Base-by-base conservation (phyloP, 1,140 invertebrate species). In the Meteorus sp. region DNA sequence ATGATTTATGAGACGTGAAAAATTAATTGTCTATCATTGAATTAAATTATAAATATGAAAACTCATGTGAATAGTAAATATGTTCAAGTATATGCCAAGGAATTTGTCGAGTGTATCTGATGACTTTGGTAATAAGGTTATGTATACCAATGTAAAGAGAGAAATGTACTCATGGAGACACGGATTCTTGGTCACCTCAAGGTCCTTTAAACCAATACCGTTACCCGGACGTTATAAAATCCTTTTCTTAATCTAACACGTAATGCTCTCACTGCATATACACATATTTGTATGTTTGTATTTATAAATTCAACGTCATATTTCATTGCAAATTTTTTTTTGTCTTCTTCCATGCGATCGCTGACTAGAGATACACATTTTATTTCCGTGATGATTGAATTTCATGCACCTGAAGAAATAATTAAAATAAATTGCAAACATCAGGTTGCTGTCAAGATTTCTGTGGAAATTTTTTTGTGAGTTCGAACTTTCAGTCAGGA, bases 231-330 rank as follows among this genome's bases (percentile, higher is more conserved):
- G n/a, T 20, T 55, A 41, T 44, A 43, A 54, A 55, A 23, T 43
- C 52, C 13, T 23, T 41, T 23, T 25, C 13, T 37, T 37, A 9
- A 43, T n/a, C 29, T n/a, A n/a, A 25, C 48, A 35, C 31, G 29
- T 51, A 29, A 51, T 51, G 35, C 48, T 51, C 48, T 51, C 48
- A 51, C 48, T 29, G n/a, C n/a, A n/a, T n/a, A n/a, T n/a, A n/a
- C n/a, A n/a, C n/a, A n/a, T n/a, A n/a, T n/a, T n/a, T n/a, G n/a
- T n/a, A n/a, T n/a, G n/a, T n/a, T n/a, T n/a, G n/a, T n/a, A n/a
- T n/a, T n/a, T n/a, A n/a, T n/a, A n/a, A n/a, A 35, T 17, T 9
- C 48, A 9, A 51, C 48, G 48, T 51, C 48, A 51, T 9, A 25
- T 22, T 29, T 13, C 7, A 48, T 48, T 48, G 19, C 48, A 51